Conservation (phyloP, 2,888 invertebrate species). For the Beris chalybata region DNA sequence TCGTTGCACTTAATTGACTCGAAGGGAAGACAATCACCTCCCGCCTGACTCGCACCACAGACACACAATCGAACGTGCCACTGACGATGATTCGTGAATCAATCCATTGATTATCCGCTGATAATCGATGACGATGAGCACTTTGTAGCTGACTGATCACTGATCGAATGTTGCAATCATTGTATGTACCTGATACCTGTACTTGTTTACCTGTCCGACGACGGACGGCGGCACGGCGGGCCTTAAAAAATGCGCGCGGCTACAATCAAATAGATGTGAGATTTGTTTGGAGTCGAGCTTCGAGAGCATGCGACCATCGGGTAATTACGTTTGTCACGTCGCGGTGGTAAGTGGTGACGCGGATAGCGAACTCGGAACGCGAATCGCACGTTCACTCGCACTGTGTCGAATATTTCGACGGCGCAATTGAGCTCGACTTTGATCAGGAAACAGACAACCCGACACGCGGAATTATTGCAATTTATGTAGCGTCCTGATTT, state of each 20-base stretch:
- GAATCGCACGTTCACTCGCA: no score
- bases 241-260: slow-evolving; percentile 8
- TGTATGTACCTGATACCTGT: background rate
- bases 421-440: no score
- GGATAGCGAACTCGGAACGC: no score
- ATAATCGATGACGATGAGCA: background rate
- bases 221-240: background rate
- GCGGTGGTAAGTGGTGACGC: no score
- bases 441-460: no score
- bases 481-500: no score
- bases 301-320: no score
- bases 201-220: slow-evolving; percentile 12
- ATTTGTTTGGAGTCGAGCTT: slow-evolving; percentile 12
- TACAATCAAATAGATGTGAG: slow-evolving; percentile 17
- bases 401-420: no score
- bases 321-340: no score
- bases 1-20: slow-evolving; percentile 22
- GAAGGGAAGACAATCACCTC: slow-evolving; percentile 5
- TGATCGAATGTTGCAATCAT: background rate
- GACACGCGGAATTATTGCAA: no score
- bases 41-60: slow-evolving; percentile 6
- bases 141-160: slow-evolving; percentile 1
- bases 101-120: slow-evolving; percentile 11
- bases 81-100: slow-evolving; percentile 8
- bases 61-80: slow-evolving; percentile 9